Evolutionary conservation across 2,797 vertebrate genomes (phyloP), one percentile per base, ranked within the genome.

Genomic region (Silurus aristotelis): DNA sequence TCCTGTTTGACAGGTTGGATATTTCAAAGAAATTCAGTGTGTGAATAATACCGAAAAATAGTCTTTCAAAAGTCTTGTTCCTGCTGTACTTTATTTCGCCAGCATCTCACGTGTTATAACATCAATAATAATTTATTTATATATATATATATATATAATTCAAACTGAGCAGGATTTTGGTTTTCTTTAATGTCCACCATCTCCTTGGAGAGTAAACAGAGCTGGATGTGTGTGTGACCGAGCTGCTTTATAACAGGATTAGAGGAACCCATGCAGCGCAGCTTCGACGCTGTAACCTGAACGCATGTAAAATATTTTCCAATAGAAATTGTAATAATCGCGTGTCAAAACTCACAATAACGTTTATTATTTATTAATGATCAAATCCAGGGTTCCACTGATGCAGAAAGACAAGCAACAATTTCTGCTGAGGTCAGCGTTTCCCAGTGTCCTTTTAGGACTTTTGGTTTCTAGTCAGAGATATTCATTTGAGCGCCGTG

Each of bases 241-340:
- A 64, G 60, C 71, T 63, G 82, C 70, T 76, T 84, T 77, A 55
- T 76, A 84, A 84, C 66, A 61, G 72, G 83, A 84, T 84, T 77
- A 84, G 19, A 22, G 72, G 48, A 64, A 52, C 17, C 83, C 82
- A 76, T 66, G 71, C 27, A 55, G 70, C 46, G 5, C 2, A n/a
- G 71, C 71, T 56, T 52, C 48, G 31, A 27, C 22, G 10, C 64
- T 46, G 63, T 67, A 19, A 46, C 20, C 31, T 58, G 27, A 77
- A 84, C 31, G 31, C 31, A 31, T 31, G 31, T 31, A 31, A 31
- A 31, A 31, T 31, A 31, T 31, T 31, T 31, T 31, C 31, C 31
- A 31, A 31, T 31, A 31, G 31, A 31, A 31, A 31, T 46, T 20
- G 38, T 38, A 22, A 3, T 31, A 31, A 31, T 31, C 31, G 31